A percentile compares a stretch with the other conserved stretches of the same genome.
phyloP scores from a whole-genome alignment of 1,140 invertebrate species.

The Scaptomyza pallida region DNA sequence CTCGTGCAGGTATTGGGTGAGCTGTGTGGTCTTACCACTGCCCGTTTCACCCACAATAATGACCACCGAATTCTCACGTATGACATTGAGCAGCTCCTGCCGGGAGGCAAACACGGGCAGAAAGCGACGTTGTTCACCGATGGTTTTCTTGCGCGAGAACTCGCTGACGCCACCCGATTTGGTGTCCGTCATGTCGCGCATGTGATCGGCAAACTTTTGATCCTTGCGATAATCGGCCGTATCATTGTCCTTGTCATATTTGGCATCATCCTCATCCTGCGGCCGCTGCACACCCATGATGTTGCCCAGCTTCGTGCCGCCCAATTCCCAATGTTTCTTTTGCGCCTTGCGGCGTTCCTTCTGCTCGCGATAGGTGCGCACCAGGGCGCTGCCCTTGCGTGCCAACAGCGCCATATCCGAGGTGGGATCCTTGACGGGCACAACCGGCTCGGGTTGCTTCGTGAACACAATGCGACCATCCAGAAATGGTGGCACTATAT shows the following conservation, averaged over 20 bases:
- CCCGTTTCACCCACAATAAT: conserved; percentile 99
- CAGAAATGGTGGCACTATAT: conserved; percentile 99
- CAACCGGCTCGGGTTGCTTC: conserved; percentile 98
- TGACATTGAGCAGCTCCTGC: conserved; percentile 96
- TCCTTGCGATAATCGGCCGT: conserved; percentile 91
- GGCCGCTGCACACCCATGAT: conserved; percentile 97
- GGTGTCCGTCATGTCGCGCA: conserved; percentile 87
- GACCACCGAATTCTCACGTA: conserved; percentile 97
- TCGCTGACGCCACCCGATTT: conserved; percentile 92
- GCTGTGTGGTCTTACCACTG: conserved; percentile 97
- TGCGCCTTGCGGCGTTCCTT: conserved; percentile 98
- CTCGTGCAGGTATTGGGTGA: conserved; percentile 99
- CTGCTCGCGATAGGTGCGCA: conserved; percentile 96
- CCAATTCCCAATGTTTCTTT: conserved; percentile 99
- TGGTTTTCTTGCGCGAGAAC: conserved; percentile 94
- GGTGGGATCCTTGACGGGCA: conserved; percentile 95
- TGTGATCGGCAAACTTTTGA: conserved; percentile 98
- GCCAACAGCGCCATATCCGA: conserved; percentile 99
- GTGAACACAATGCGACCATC: conserved; percentile 99
- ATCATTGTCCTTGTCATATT: conserved; percentile 86
- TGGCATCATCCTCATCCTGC: conserved; percentile 90
- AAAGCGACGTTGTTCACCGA: conserved; percentile 95
- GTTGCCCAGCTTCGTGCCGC: conserved; percentile 98
- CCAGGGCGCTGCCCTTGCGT: conserved; percentile 96
- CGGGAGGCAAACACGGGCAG: conserved; percentile 98